Conservation (phyloP, 2,797 vertebrate genomes). For the Gymnothorax reevesii region DNA sequence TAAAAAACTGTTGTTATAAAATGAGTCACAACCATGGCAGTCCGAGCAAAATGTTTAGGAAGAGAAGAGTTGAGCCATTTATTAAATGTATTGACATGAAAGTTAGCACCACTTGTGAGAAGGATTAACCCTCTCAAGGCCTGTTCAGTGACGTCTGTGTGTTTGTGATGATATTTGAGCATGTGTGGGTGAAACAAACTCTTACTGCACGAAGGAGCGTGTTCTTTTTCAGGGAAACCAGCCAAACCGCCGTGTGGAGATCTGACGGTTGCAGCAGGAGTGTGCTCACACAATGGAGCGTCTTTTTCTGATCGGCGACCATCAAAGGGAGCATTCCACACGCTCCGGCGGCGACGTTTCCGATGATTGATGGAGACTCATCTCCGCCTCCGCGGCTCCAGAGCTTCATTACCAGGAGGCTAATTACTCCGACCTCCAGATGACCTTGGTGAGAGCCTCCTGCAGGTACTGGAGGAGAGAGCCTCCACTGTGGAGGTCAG, state of each 20-base stretch:
- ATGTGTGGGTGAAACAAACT: neutral
- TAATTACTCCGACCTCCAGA: constrained; percentile 71
- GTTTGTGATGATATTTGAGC: too few species aligned
- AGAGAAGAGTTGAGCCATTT: too few species aligned
- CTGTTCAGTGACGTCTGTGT: too few species aligned
- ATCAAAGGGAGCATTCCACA: constrained; percentile 71
- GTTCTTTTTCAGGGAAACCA: constrained; percentile 46
- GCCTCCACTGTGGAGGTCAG: constrained; percentile 37
- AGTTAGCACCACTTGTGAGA: too few species aligned
- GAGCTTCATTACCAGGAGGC: constrained; percentile 81
- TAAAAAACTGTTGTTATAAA: too few species aligned
- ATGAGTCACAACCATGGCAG: too few species aligned
- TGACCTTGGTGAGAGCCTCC: constrained; percentile 61
- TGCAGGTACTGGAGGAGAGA: constrained; percentile 72
- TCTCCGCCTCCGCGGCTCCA: constrained; percentile 60
- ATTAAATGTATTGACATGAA: too few species aligned
- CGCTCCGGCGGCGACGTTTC: constrained; percentile 57
- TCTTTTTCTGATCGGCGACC: constrained; percentile 62
- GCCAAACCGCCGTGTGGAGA: constrained; percentile 54
- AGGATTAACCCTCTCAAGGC: too few species aligned
- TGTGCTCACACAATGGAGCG: constrained; percentile 57
- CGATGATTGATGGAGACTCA: constrained; percentile 59
- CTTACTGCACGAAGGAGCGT: constrained; percentile 53
- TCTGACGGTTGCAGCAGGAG: constrained; percentile 15
- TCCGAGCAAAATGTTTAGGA: too few species aligned